Evolutionary conservation across 1,140 invertebrate species (phyloP).

Genomic region (Macrobrachium rosenbergii): DNA sequence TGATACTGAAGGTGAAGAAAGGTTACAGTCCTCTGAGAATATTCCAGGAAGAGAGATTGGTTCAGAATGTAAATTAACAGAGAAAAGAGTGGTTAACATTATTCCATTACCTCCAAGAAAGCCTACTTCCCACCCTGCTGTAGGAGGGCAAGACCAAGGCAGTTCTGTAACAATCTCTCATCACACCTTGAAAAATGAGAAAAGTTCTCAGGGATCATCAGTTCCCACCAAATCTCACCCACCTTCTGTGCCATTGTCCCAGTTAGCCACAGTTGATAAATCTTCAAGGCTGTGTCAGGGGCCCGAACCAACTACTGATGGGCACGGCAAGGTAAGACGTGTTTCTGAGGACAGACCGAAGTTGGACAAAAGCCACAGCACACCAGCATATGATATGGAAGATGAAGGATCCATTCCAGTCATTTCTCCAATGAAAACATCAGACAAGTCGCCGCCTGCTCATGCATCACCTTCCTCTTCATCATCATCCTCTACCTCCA

Average conservation of each 20-base stretch:
- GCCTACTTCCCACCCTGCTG: slow-evolving; percentile 70
- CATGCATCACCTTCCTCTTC: no score
- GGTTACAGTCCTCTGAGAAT: not conserved
- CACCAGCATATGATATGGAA: slow-evolving; percentile 78
- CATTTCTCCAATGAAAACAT: not conserved
- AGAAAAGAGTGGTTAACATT: slow-evolving; percentile 49
- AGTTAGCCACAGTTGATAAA: slow-evolving; percentile 3
- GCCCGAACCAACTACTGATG: not conserved
- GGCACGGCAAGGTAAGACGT: slow-evolving; percentile 14
- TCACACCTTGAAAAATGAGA: slow-evolving; percentile 16
- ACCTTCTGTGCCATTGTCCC: slow-evolving; percentile 6
- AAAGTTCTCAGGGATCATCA: not conserved
- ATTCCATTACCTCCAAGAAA: slow-evolving; percentile 69
- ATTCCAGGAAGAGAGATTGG: not conserved
- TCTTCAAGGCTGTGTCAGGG: slow-evolving; percentile 4
- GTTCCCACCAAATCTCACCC: not conserved
- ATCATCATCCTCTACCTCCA: no score
- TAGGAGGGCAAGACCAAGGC: not conserved
- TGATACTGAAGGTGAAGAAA: not conserved
- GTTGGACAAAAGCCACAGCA: slow-evolving; percentile 83
- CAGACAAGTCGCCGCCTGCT: not conserved
- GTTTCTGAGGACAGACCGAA: slow-evolving; percentile 67
- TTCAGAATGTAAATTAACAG: not conserved
- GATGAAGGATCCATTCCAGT: slow-evolving; percentile 21
- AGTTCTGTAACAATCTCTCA: slow-evolving; percentile 14